Evolutionary conservation across 2,888 invertebrate species (phyloP).

Genomic region (Apamea epomidion): DNA sequence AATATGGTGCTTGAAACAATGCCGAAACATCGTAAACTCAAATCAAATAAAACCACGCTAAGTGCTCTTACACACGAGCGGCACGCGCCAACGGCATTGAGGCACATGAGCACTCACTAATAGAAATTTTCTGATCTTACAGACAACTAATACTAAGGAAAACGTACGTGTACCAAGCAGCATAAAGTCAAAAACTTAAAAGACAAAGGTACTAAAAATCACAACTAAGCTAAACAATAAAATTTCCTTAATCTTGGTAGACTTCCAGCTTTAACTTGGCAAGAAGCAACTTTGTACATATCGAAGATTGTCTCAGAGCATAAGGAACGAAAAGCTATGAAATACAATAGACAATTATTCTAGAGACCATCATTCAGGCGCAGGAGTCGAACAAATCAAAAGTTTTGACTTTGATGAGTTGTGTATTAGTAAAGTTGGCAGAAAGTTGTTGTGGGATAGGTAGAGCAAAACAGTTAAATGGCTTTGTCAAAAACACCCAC

Average conservation of each 20-base stretch:
- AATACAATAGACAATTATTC: conserved; percentile 42
- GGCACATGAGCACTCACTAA: background rate
- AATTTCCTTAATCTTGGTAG: conserved; percentile 51
- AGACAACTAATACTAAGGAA: conserved; percentile 2
- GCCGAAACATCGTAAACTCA: background rate
- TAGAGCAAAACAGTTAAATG: background rate
- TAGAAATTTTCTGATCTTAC: background rate
- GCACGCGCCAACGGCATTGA: background rate
- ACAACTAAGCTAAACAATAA: conserved; percentile 28
- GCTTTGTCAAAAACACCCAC: background rate
- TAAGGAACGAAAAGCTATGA: conserved; percentile 35
- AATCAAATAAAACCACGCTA: conserved; percentile 3
- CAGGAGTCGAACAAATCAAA: conserved; percentile 32
- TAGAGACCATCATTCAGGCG: conserved; percentile 16
- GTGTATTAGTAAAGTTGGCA: background rate
- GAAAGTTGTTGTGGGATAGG: background rate
- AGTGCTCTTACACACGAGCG: background rate
- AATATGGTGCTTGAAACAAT: background rate
- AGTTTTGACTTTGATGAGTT: conserved; percentile 19
- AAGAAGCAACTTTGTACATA: conserved; percentile 30
- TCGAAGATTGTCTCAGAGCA: conserved; percentile 28
- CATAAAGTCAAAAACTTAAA: conserved; percentile 3
- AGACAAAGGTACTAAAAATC: background rate
- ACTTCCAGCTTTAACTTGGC: conserved; percentile 64
- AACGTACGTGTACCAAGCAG: background rate